Evolutionary conservation across 2,113 vertebrate genomes (phyloP).

Genomic region (Hyla sarda): DNA sequence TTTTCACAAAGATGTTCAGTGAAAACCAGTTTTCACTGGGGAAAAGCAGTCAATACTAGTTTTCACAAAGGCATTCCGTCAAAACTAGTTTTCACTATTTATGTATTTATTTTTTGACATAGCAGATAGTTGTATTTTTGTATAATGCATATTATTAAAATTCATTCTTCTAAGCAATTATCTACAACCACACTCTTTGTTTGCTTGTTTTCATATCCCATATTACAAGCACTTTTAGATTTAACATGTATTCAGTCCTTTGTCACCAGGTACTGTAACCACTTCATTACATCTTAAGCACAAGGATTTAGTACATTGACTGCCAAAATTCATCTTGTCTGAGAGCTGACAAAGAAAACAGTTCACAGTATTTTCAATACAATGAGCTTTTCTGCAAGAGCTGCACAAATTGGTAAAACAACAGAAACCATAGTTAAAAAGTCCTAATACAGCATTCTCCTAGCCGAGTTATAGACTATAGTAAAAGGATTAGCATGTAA

Average conservation of each 20-base stretch:
- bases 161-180: too few species aligned
- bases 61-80: too few species aligned
- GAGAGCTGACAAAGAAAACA: slow-evolving; percentile 27
- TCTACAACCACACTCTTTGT: too few species aligned
- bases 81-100: too few species aligned
- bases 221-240: background rate
- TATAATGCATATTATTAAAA: too few species aligned
- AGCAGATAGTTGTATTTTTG: too few species aligned
- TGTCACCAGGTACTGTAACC: background rate
- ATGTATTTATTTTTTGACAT: too few species aligned
- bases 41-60: too few species aligned
- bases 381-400: slow-evolving; percentile 7
- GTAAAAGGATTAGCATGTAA: slow-evolving; percentile 46
- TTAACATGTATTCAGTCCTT: background rate
- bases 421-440: slow-evolving; percentile 34
- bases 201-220: background rate
- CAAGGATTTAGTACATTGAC: slow-evolving; percentile 15
- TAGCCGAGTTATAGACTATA: background rate
- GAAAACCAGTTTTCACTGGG: too few species aligned
- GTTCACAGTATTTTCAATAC: too few species aligned
- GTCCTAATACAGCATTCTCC: slow-evolving; percentile 21
- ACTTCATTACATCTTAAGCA: slow-evolving; percentile 19
- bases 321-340: slow-evolving; percentile 36
- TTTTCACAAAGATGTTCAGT: too few species aligned
- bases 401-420: slow-evolving; percentile 33